phyloP scores from a whole-genome alignment of 2,113 vertebrate genomes.

The Ptilonorhynchus violaceus region DNA sequence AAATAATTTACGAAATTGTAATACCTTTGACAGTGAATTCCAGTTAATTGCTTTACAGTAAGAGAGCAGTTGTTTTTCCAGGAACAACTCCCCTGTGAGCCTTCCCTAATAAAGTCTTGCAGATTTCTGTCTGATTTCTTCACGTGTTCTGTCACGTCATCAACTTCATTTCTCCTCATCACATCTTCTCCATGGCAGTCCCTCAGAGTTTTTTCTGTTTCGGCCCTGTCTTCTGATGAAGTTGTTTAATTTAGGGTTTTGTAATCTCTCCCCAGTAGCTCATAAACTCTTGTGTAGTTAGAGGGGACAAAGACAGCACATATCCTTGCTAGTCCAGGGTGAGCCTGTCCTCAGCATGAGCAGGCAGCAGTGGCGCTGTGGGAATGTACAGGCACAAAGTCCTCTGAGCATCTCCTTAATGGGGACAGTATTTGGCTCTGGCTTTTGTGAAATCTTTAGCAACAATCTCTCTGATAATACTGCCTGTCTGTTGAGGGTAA shows the following conservation, averaged over 20 bases:
- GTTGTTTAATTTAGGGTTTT: background rate
- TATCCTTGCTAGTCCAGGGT: background rate
- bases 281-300: background rate
- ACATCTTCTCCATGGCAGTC: background rate
- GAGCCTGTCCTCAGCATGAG: background rate
- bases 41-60: constrained; percentile 8
- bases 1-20: constrained; percentile 40
- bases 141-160: background rate
- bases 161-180: background rate
- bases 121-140: background rate
- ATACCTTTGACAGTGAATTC: background rate
- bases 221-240: background rate
- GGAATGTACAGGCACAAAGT: background rate
- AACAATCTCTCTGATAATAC: background rate
- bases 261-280: background rate
- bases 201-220: background rate
- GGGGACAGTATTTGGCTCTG: background rate
- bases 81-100: background rate
- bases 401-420: background rate
- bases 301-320: background rate
- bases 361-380: background rate
- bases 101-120: background rate
- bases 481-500: background rate
- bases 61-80: background rate
- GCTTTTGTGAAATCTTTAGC: background rate